phyloP scores from a whole-genome alignment of 2,888 invertebrate species.

The Hyppa rectilinea region DNA sequence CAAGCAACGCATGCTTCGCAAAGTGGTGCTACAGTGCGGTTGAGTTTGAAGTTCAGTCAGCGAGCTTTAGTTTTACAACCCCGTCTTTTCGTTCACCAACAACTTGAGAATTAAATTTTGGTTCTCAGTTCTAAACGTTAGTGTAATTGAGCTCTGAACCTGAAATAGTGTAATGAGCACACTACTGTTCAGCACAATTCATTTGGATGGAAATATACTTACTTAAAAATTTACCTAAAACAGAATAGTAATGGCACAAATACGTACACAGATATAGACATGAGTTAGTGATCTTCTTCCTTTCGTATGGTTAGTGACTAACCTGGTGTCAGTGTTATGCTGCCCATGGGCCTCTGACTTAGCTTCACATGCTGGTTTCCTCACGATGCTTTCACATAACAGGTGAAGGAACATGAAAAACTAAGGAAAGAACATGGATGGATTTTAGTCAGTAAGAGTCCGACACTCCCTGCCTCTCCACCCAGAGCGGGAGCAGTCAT shows the following conservation, averaged over 20 bases:
- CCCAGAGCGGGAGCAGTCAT: too few relatives aligned
- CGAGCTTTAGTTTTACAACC: constrained; percentile 44
- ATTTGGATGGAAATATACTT: neutral
- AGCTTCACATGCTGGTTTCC: too few relatives aligned
- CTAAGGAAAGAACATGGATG: too few relatives aligned
- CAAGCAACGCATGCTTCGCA: constrained; percentile 29
- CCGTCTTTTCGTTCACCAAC: constrained; percentile 37
- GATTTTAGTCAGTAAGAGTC: too few relatives aligned
- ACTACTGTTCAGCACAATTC: neutral
- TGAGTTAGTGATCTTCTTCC: too few relatives aligned
- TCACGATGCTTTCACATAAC: too few relatives aligned
- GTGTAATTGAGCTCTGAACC: constrained; percentile 26
- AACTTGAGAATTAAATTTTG: constrained; percentile 39
- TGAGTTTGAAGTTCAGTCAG: constrained; percentile 44
- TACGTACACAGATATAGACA: neutral
- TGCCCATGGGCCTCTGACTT: too few relatives aligned
- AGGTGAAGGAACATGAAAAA: too few relatives aligned
- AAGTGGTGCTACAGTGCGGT: constrained; percentile 38
- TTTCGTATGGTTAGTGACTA: too few relatives aligned
- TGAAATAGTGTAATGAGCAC: constrained; percentile 5
- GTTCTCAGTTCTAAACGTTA: constrained; percentile 21
- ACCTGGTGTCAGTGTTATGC: too few relatives aligned
- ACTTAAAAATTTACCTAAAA: neutral
- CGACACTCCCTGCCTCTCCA: too few relatives aligned
- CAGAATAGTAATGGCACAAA: neutral